A percentile compares a stretch with the other conserved stretches of the same genome.
Conservation (phyloP, 2,797 vertebrate species). For the Cynodonichthys magdalenae region DNA sequence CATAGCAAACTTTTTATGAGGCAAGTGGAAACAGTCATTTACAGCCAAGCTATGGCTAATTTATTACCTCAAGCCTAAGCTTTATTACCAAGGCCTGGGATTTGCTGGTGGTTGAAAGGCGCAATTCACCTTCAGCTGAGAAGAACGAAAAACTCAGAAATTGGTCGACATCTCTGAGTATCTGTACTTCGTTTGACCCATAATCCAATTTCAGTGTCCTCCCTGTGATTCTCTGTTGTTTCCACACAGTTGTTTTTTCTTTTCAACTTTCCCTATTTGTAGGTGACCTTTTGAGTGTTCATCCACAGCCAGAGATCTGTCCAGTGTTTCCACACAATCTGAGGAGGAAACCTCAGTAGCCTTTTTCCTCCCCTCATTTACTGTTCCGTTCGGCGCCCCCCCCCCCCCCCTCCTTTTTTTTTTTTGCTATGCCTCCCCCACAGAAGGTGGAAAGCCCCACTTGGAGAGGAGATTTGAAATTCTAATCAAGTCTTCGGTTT, state of each 20-base stretch:
- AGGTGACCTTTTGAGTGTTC: conserved; percentile 73
- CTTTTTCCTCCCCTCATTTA: conserved; percentile 56
- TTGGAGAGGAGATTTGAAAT: conserved; percentile 84
- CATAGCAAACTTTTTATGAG: conserved; percentile 78
- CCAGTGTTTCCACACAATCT: conserved; percentile 78
- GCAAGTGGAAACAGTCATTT: conserved; percentile 80
- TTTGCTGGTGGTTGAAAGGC: conserved; percentile 65
- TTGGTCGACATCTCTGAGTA: conserved; percentile 55
- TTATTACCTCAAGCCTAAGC: conserved; percentile 68
- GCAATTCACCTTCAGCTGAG: conserved; percentile 66
- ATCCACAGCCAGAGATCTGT: conserved; percentile 72
- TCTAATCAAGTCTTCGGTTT: conserved; percentile 87
- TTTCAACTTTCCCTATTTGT: conserved; percentile 75
- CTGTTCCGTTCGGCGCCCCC: conserved; percentile 13
- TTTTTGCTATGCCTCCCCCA: conserved; percentile 43
- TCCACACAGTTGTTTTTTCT: conserved; percentile 63
- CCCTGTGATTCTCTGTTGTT: conserved; percentile 76
- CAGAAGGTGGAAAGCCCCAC: conserved; percentile 83
- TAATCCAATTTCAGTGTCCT: conserved; percentile 72
- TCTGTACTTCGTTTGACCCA: conserved; percentile 74
- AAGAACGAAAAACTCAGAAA: conserved; percentile 63
- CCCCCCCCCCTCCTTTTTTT: conserved; percentile 2
- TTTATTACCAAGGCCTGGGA: conserved; percentile 62
- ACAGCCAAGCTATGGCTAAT: conserved; percentile 78
- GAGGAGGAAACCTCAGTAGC: conserved; percentile 74